Base-by-base conservation (phyloP, 1,140 invertebrate species). In the Pantala flavescens region DNA sequence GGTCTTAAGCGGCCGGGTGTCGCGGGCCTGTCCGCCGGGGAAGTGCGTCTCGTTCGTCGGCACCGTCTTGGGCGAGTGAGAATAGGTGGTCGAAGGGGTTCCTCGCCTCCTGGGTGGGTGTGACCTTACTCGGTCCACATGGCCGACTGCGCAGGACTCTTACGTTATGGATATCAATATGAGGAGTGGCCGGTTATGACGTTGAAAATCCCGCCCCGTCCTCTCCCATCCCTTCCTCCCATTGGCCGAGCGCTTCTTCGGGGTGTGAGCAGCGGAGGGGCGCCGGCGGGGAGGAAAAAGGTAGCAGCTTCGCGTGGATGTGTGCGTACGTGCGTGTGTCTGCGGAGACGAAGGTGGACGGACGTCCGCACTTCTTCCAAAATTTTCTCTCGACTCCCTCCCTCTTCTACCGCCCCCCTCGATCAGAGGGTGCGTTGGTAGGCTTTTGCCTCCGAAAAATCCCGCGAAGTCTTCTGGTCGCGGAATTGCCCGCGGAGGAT, bases 171-270 rank as follows among this genome's bases (percentile, higher is more conserved):
- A 63, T 63, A 63, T 63, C 49, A 63, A 63, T 63, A 63, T 63
- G 49, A 63, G 49, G 49, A 63, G 49, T 63, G 49, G 49, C 49
- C 49, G 49, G 49, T 63, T 63, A 63, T 63, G 49, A 63, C 49
- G 49, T 63, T 63, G 49, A 63, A 21, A 63, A 63, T 63, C 49
- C 49, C 49, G 49, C 49, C 49, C 49, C 49, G 12, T 63, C 49
- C 49, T 63, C 49, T 63, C 49, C 49, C 49, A 63, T 63, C 49
- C 49, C 49, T 21, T 63, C 49, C 49, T 63, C 49, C 49, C 16
- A 63, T 63, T 63, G 49, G 49, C 49, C 12, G 49, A 63, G 49
- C 14, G 49, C 49, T 63, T 63, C 49, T 63, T 63, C 49, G 49
- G 49, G 9, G 28, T 36, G 28, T 36, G 28, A 36, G 28, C 28